phyloP scores from a whole-genome alignment of 1,140 invertebrate genomes.

The Penaeus indicus region DNA sequence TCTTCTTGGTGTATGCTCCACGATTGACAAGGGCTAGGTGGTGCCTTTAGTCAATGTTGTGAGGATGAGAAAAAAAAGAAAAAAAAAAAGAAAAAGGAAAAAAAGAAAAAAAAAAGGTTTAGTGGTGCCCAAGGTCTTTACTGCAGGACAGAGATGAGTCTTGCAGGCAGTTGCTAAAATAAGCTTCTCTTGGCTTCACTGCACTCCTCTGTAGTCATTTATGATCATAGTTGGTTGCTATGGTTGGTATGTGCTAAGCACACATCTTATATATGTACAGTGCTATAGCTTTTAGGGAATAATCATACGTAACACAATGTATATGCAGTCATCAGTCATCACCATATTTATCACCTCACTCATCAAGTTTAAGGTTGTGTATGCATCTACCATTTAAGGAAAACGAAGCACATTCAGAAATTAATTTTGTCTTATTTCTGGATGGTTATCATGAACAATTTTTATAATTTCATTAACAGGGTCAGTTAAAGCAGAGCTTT shows the following conservation, averaged over 20 bases:
- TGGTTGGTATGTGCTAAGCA: constrained; percentile 50
- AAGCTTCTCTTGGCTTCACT: constrained; percentile 13
- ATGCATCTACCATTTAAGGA: neutral
- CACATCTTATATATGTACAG: constrained; percentile 49
- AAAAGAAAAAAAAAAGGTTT: neutral
- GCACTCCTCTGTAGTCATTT: neutral
- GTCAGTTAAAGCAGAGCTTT: too few relatives aligned
- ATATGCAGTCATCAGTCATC: constrained; percentile 33
- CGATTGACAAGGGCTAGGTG: too few relatives aligned
- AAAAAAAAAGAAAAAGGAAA: neutral
- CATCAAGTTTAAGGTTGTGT: too few relatives aligned
- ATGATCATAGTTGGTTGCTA: constrained; percentile 28
- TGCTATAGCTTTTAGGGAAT: constrained; percentile 23
- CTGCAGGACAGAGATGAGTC: constrained; percentile 9
- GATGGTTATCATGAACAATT: too few relatives aligned
- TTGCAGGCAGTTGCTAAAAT: neutral
- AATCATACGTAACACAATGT: constrained; percentile 33
- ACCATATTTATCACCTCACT: constrained; percentile 4
- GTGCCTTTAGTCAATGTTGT: neutral
- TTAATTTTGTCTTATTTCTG: too few relatives aligned
- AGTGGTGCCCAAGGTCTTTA: constrained; percentile 16
- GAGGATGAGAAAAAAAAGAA: neutral
- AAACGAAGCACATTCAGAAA: neutral
- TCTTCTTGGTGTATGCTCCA: too few relatives aligned
- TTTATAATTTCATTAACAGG: too few relatives aligned